These are phyloP conservation scores for Intellagama lesueurii DNA, from an alignment of 2,797 vertebrate genomes.

Conservation along the genomic window DNA sequence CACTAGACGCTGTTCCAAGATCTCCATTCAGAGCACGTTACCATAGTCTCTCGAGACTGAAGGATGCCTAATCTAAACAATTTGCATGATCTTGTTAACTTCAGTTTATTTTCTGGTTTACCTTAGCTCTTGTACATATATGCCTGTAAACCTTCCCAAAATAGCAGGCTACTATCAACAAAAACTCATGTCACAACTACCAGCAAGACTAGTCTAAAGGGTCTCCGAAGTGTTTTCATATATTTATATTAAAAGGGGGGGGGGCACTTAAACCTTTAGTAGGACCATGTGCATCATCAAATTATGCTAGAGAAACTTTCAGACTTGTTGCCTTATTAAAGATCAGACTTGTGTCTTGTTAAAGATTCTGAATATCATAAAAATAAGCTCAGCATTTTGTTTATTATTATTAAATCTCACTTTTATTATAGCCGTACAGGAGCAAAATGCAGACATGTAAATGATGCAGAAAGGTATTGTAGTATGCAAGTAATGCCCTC, in stretches of 20 bases:
- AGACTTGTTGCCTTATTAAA: conserved; percentile 26
- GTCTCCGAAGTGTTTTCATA: not conserved
- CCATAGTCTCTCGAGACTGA: too few species aligned
- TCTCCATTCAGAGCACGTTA: too few species aligned
- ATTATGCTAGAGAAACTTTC: conserved; percentile 41
- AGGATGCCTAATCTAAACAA: not conserved
- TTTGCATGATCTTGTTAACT: not conserved
- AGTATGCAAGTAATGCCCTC: conserved; percentile 78
- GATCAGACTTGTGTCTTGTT: conserved; percentile 29
- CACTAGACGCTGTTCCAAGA: too few species aligned
- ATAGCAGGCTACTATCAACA: not conserved
- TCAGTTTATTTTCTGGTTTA: not conserved
- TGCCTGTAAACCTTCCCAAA: not conserved
- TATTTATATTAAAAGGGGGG: not conserved
- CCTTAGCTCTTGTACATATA: not conserved
- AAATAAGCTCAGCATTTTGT: conserved; percentile 51
- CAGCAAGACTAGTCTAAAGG: not conserved
- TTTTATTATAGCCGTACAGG: conserved; percentile 33
- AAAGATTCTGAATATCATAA: conserved; percentile 50
- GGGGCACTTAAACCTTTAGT: not conserved
- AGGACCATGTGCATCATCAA: conserved; percentile 13
- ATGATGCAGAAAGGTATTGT: conserved; percentile 24
- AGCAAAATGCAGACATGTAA: conserved; percentile 28
- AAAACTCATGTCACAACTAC: not conserved
- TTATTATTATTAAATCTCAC: conserved; percentile 48